Conservation (phyloP, 2,888 invertebrate species). For the Epistrophe grossulariae region DNA sequence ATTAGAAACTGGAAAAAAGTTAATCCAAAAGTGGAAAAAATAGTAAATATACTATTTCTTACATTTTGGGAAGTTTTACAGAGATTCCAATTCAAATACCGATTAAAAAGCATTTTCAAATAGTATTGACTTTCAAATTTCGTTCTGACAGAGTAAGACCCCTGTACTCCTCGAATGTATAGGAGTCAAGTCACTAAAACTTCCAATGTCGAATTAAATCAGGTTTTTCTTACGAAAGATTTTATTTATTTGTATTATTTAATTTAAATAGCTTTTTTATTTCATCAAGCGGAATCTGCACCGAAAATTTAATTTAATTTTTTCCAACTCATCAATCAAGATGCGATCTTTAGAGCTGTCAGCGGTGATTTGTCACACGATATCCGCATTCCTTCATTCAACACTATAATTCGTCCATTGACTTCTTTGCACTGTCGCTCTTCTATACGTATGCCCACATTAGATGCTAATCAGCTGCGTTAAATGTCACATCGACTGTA, state of each 20-base stretch:
- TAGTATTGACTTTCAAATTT: no score
- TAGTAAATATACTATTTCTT: no score
- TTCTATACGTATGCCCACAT: constrained; percentile 1
- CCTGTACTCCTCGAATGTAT: no score
- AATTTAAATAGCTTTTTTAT: background rate
- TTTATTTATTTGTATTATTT: background rate
- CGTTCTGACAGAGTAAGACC: no score
- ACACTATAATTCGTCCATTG: constrained; percentile 52
- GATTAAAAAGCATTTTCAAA: no score
- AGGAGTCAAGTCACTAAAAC: no score
- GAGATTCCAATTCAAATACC: no score
- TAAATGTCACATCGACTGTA: constrained; percentile 51
- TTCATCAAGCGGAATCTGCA: background rate
- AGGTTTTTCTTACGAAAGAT: no score
- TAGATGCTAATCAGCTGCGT: constrained; percentile 57
- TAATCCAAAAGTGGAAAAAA: no score
- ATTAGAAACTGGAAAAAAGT: no score
- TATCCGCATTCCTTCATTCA: constrained; percentile 58
- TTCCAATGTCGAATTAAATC: no score
- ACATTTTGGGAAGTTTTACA: no score
- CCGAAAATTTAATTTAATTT: background rate
- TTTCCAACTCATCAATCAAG: constrained; percentile 26
- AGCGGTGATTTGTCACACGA: constrained; percentile 44
- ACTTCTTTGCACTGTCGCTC: constrained; percentile 35
- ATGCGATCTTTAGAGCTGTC: background rate